Evolutionary conservation across 2,797 vertebrate genomes (phyloP), one percentile per base, ranked within the genome.

Genomic region (Trachurus trachurus): DNA sequence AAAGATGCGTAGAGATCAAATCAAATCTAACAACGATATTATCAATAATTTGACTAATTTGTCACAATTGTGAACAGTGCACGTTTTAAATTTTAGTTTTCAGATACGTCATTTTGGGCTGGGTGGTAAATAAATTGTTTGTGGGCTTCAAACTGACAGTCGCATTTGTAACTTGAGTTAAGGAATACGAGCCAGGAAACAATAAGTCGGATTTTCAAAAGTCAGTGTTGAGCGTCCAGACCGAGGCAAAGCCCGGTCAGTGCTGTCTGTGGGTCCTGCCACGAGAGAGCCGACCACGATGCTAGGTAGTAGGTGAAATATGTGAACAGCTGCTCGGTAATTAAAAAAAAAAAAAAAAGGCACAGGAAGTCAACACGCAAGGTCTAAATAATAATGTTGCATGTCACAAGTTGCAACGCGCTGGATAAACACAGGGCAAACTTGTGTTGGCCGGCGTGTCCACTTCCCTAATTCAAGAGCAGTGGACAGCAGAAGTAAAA

Each of bases 391-490:
- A 83, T 12, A 50, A 61, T 2, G 63, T 26, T 16, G 52, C 21
- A 3, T 58, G 40, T 22, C 8, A 66, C 22, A 66, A 62, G 53
- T 62, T 60, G 58, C 66, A 47, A 78, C 59, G 44, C 34, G 49
- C n/a, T 0, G 4, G 19, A 63, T 17, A 59, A 78, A 78, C 22
- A 21, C 39, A 1, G 13, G 26, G 53, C 40, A 86, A 89, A 88
- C 69, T 87, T 82, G 64, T 31, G 31, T 6, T 34, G 65, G 31
- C 54, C 82, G 58, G 53, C 64, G n/a, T 26, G 68, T 76, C 57
- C 71, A 82, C 89, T 92, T 88, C 80, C 74, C 74, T 67, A 90
- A 85, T 56, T 76, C 64, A 77, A 70, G 64, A 16, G 79, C 61
- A 39, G 50, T n/a, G 78, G 53, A 62, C 67, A 57, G 62, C 31